phyloP scores from a whole-genome alignment of 1,140 invertebrate genomes.

The Branchinecta lindahli region DNA sequence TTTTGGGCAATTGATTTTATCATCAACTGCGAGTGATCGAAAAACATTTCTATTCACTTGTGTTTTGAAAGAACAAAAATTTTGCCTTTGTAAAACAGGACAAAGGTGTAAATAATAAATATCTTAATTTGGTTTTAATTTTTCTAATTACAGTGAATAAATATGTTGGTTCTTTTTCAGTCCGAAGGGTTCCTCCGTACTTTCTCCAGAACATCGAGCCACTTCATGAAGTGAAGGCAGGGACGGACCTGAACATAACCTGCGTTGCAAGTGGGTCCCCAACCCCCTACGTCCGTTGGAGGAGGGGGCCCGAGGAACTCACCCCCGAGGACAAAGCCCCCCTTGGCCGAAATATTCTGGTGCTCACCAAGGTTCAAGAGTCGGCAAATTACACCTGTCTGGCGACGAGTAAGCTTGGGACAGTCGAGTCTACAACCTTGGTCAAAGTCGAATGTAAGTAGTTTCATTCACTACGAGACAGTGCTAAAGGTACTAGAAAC shows the following conservation, averaged over 20 bases:
- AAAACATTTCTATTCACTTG: too few relatives aligned
- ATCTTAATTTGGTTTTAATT: too few relatives aligned
- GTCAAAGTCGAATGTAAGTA: slow-evolving; percentile 88
- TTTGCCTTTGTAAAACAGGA: too few relatives aligned
- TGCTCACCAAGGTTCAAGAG: slow-evolving; percentile 67
- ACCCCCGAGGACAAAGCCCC: slow-evolving; percentile 71
- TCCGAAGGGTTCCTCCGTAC: slow-evolving; percentile 77
- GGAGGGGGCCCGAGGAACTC: slow-evolving; percentile 62
- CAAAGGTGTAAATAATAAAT: too few relatives aligned
- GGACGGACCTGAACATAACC: slow-evolving; percentile 74
- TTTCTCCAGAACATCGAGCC: slow-evolving; percentile 78
- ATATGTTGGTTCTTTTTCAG: slow-evolving; percentile 39
- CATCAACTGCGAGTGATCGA: too few relatives aligned
- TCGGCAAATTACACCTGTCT: slow-evolving; percentile 94
- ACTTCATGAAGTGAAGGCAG: slow-evolving; percentile 71
- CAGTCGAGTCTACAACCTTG: slow-evolving; percentile 65
- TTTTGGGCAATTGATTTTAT: too few relatives aligned
- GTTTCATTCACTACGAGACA: background rate
- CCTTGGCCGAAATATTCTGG: slow-evolving; percentile 68
- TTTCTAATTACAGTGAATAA: too few relatives aligned
- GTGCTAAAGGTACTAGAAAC: background rate
- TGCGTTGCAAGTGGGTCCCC: slow-evolving; percentile 93
- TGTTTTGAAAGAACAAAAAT: too few relatives aligned
- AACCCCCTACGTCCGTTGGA: slow-evolving; percentile 94
- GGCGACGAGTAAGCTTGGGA: slow-evolving; percentile 79